Conservation (phyloP, 2,797 vertebrate genomes). For the Parambassis ranga region DNA sequence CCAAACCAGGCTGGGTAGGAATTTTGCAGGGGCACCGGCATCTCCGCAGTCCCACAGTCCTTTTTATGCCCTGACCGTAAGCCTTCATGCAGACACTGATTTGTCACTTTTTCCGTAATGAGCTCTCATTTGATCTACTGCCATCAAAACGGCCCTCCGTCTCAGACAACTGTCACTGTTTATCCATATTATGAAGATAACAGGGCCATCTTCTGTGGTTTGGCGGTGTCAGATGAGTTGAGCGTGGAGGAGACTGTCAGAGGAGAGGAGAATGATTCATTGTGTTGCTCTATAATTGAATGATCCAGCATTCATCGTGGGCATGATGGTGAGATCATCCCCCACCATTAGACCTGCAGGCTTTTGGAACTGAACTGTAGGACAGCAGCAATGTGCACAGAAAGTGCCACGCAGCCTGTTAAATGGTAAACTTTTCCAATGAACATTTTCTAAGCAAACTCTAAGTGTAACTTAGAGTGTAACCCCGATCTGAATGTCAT, state of each 20-base stretch:
- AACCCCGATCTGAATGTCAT: conserved; percentile 10
- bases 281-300: conserved; percentile 70
- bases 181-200: conserved; percentile 66
- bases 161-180: conserved; percentile 59
- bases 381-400: not conserved
- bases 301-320: conserved; percentile 61
- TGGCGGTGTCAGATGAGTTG: conserved; percentile 58
- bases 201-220: conserved; percentile 48
- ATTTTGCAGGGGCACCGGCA: conserved; percentile 18
- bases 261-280: conserved; percentile 66
- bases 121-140: conserved; percentile 59
- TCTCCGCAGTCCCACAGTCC: conserved; percentile 14
- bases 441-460: not conserved
- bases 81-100: conserved; percentile 32
- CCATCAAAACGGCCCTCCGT: conserved; percentile 44
- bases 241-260: conserved; percentile 60
- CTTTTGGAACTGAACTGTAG: conserved; percentile 17
- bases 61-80: conserved; percentile 14
- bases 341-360: conserved; percentile 40
- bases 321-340: conserved; percentile 64
- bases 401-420: not conserved
- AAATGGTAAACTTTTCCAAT: not conserved
- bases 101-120: conserved; percentile 58
- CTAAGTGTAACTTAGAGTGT: not conserved
- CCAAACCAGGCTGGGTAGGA: conserved; percentile 22